Percentiles rank a stretch among this genome's conserved stretches.
These are phyloP conservation scores for Bufo gargarizans DNA, from an alignment of 2,113 vertebrate species.

Conservation along the genomic window DNA sequence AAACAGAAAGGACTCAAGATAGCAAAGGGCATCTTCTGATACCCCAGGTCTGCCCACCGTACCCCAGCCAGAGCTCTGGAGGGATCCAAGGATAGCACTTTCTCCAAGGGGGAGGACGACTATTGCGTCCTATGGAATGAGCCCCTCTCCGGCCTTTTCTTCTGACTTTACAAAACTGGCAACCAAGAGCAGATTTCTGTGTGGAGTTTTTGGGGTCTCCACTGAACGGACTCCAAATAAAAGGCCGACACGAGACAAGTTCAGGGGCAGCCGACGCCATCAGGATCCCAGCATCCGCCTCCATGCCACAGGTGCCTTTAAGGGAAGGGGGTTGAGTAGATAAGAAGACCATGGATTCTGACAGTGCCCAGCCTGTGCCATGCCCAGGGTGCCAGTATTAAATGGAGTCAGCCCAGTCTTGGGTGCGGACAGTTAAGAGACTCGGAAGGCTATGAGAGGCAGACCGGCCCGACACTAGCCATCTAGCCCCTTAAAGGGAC, in stretches of 20 bases:
- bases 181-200: neutral
- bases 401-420: neutral
- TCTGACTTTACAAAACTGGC: neutral
- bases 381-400: conserved; percentile 47
- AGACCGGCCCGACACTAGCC: neutral
- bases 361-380: neutral
- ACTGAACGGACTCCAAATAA: neutral
- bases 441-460: neutral
- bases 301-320: conserved; percentile 77
- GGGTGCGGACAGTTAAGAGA: neutral
- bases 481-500: conserved; percentile 29
- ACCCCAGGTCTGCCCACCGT: conserved; percentile 53
- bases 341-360: conserved; percentile 46
- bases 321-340: conserved; percentile 58
- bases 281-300: conserved; percentile 67
- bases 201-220: neutral
- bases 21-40: conserved; percentile 97
- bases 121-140: neutral
- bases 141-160: neutral
- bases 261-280: conserved; percentile 44
- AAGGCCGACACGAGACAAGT: conserved; percentile 54
- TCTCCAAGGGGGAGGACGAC: conserved; percentile 53
- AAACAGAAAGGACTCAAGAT: conserved; percentile 98
- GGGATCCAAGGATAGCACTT: conserved; percentile 17
- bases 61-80: conserved; percentile 45